Evolutionary conservation across 2,888 invertebrate genomes (phyloP), one percentile per base, ranked within the genome.

Genomic region (Luffia ferchaultella): DNA sequence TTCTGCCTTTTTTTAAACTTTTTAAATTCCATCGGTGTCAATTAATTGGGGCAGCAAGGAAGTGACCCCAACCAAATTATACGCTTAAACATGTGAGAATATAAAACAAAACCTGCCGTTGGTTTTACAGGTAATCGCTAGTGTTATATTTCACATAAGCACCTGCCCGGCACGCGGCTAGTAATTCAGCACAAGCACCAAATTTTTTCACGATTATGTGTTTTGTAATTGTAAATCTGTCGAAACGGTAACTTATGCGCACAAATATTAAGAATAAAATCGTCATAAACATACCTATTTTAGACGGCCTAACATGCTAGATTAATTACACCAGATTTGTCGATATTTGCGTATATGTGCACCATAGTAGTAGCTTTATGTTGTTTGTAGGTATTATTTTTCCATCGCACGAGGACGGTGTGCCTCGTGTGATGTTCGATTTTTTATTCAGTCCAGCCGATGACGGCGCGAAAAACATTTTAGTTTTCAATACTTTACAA

Each of bases 101-200:
- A 70, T 68, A 62, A 61, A 57, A 57, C 54, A 53, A 62, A 67
- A 52, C 65, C 68, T 66, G 60, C 64, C 64, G 64, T 70, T 67
- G 62, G 70, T 73, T 68, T 71, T 69, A 65, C 78, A 80, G 80
- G 79, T 80, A 80, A 77, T 20, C 69, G 67, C 68, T 70, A 71
- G 65, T 67, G 71, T 76, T 76, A 76, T 80, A 73, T 78, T 78
- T 77, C 76, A 79, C 78, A 74, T 79, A 48, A 79, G 83, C 83
- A 83, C 83, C 73, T 82, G 82, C 82, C 79, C 80, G 83, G 82
- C 83, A 83, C 83, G 83, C 83, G 67, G 83, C 83, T 83, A 83
- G 83, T 83, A 82, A 71, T 73, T 68, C 70, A 77, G 83, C 83
- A 83, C 83, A 76, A 76, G 83, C 83, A 83, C 83, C 76, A 78